phyloP scores from a whole-genome alignment of 2,888 invertebrate genomes.

The Dioctria rufipes region DNA sequence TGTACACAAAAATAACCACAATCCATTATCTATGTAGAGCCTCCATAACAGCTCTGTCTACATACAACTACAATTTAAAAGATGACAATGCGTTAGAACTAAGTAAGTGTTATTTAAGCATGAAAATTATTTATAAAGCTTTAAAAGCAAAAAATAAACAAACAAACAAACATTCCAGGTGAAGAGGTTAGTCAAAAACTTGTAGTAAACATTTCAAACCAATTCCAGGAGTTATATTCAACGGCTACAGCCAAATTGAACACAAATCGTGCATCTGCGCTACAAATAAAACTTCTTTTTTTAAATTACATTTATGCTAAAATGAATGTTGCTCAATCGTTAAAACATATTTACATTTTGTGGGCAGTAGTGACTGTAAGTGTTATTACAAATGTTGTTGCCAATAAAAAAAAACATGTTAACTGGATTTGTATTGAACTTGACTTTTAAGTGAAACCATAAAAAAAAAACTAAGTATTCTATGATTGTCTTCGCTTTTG shows the following conservation, averaged over 20 bases:
- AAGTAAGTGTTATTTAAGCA: not conserved
- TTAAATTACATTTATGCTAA: too few species aligned
- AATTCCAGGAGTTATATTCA: conserved; percentile 1
- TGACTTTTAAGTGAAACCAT: not conserved
- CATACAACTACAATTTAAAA: too few species aligned
- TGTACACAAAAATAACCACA: too few species aligned
- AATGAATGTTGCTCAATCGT: too few species aligned
- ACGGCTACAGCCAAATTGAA: not conserved
- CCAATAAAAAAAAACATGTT: not conserved
- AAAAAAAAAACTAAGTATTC: conserved; percentile 3
- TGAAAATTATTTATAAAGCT: conserved; percentile 6
- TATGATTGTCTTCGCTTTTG: not conserved
- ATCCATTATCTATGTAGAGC: too few species aligned
- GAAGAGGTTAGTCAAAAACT: conserved; percentile 49
- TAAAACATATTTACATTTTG: too few species aligned
- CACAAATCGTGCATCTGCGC: conserved; percentile 2
- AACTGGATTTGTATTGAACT: conserved; percentile 24
- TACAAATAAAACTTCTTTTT: conserved; percentile 14
- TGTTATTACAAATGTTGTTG: not conserved
- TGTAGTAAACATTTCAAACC: conserved; percentile 34
- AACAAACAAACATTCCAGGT: conserved; percentile 2
- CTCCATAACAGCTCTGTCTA: too few species aligned
- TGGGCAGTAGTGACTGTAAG: not conserved
- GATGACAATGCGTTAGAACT: too few species aligned
- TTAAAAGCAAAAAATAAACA: conserved; percentile 12